Conservation (phyloP, 2,888 invertebrate genomes). For the Tachina fera region DNA sequence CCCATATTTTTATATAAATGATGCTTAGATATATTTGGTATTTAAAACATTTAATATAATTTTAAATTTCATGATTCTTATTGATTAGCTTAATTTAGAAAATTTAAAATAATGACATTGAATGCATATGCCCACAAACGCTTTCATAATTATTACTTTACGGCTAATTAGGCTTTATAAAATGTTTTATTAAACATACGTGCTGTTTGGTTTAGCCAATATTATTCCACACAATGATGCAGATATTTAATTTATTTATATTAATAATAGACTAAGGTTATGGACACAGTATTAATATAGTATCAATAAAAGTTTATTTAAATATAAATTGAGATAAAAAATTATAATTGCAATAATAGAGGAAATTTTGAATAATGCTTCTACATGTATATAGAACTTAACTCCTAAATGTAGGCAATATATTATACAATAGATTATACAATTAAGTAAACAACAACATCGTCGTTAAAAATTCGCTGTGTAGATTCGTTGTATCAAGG, state of each 20-base stretch:
- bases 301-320: slow-evolving; percentile 19
- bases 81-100: slow-evolving; percentile 28
- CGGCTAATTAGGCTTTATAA: slow-evolving; percentile 53
- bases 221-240: slow-evolving; percentile 3
- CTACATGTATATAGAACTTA: not conserved
- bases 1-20: too few relatives aligned
- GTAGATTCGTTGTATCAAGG: too few relatives aligned
- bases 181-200: slow-evolving; percentile 11
- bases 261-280: slow-evolving; percentile 12
- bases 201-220: slow-evolving; percentile 12
- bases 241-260: slow-evolving; percentile 27
- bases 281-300: slow-evolving; percentile 14
- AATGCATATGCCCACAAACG: not conserved
- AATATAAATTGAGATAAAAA: not conserved
- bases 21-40: not conserved
- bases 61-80: slow-evolving; percentile 24
- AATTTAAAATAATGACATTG: not conserved
- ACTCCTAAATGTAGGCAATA: not conserved
- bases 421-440: not conserved
- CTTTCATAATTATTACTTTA: slow-evolving; percentile 45
- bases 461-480: too few relatives aligned
- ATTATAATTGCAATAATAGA: not conserved
- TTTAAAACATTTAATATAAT: not conserved
- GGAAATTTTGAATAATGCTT: not conserved
- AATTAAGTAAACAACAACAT: too few relatives aligned